Evolutionary conservation across 2,797 vertebrate species (phyloP), one percentile per base, ranked within the genome.

Genomic region (Chiroxiphia lanceolata): DNA sequence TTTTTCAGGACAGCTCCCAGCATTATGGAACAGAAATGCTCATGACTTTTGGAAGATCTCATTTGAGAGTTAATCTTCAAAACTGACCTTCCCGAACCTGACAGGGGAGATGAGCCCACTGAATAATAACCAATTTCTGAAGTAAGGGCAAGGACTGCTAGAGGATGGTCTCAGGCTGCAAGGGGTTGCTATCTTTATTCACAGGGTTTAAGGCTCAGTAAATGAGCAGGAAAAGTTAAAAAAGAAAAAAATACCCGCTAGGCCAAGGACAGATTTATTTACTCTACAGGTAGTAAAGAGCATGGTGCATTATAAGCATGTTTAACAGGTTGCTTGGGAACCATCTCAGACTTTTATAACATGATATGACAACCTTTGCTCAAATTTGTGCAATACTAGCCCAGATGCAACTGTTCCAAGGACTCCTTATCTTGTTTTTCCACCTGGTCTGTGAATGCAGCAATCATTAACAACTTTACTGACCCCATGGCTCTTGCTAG

Each of bases 371-470:
- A 92, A 89, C 63, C 51, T 91, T 79, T 89, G 54, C 56, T 87
- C 75, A 74, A 69, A 76, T 93, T 47, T 70, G n/a, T 84, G 75
- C 84, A 92, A 59, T 47, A 69, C 15, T 25, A 89, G 38, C 15
- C 54, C 61, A 83, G n/a, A 65, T 89, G 67, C 27, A 51, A 27
- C 31, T 89, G 19, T 82, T 92, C 27, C 42, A 50, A 71, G 26
- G 47, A 22, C 11, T 89, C 20, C 87, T 94, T 96, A 95, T 96
- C 89, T 95, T 79, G 25, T 44, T 44, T 92, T 94, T 83, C 57
- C 90, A 94, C 92, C 77, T 83, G 83, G 26, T 75, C 53, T 89
- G 15, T 78, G 80, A 92, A 90, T 81, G 42, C 29, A 89, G 67
- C 61, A 89, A 48, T 71, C 34, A 61, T 96, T 92, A 89, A 82